Evolutionary conservation across 2,797 vertebrate species (phyloP), one percentile per base, ranked within the genome.

Genomic region (Dicrostonyx torquatus): DNA sequence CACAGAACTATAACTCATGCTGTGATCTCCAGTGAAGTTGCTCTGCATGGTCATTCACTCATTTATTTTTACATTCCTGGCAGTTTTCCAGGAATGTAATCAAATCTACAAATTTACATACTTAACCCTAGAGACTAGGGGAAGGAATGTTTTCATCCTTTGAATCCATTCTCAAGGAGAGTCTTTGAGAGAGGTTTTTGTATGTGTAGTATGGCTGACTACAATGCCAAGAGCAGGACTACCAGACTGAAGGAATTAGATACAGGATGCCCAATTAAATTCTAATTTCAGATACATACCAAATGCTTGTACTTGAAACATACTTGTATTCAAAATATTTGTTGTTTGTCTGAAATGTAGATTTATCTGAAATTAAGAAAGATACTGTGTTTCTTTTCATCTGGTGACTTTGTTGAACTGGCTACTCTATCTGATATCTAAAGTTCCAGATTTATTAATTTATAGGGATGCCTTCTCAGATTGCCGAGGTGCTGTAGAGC

Each of bases 71-170:
- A 58, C 55, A 58, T 58, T 58, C 55, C 20, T 22, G 58, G 53
- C 84, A 89, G n/a, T 80, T 95, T 95, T 73, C 75, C 31, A 96
- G 87, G 90, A 93, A 76, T 79, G 62, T 87, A 87, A 73, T 86
- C 66, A 58, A 53, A 5, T 79, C 31, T 91, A 43, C 22, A 55
- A 85, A 60, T 37, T 50, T 83, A 22, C 88, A 75, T 60, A 62
- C 73, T 90, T 86, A 92, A 75, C 11, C 87, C 37, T 12, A 72
- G 88, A 88, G 37, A 40, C 17, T 80, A 53, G n/a, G 18, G 15
- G 48, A 90, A 92, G 20, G 45, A 87, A 75, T 53, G 40, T 60
- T 53, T 48, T 72, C 40, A 77, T 93, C 68, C 48, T 90, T 14
- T 92, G 86, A 88, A 79, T 64, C 13, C 50, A 73, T 90, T 96